Conservation (phyloP, 2,888 invertebrate species). For the Acanthosepion pharaonis region DNA sequence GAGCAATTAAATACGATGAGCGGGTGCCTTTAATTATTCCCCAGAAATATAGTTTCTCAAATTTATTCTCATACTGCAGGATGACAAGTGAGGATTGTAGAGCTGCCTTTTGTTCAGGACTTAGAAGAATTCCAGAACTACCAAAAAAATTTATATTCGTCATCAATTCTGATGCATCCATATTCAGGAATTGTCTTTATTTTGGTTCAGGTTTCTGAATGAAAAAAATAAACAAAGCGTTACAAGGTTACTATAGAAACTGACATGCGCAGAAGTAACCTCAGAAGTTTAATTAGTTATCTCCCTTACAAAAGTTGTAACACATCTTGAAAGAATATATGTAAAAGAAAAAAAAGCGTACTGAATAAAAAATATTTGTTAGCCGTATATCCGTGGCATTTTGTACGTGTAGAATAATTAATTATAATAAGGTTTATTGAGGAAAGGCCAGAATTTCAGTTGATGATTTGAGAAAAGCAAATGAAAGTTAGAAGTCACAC, state of each 20-base stretch:
- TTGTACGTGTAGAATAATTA: too few species aligned
- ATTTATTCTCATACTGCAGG: slow-evolving; percentile 89
- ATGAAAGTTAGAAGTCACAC: too few species aligned
- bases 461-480: too few species aligned
- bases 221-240: neutral
- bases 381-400: too few species aligned
- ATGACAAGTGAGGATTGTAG: slow-evolving; percentile 86
- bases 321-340: too few species aligned
- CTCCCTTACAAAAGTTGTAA: neutral
- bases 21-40: slow-evolving; percentile 84
- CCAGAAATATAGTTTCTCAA: slow-evolving; percentile 87
- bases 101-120: slow-evolving; percentile 81
- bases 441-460: too few species aligned
- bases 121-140: slow-evolving; percentile 82
- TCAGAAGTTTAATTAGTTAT: neutral
- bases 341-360: too few species aligned
- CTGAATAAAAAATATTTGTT: too few species aligned
- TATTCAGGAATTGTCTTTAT: slow-evolving; percentile 62
- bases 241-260: neutral
- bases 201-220: neutral
- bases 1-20: slow-evolving; percentile 84
- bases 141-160: slow-evolving; percentile 78
- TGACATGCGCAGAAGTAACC: neutral
- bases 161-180: slow-evolving; percentile 78
- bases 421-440: too few species aligned